These are phyloP conservation scores for Lasioglossum baleicum DNA, from an alignment of 1,140 invertebrate species.

Conservation along the genomic window DNA sequence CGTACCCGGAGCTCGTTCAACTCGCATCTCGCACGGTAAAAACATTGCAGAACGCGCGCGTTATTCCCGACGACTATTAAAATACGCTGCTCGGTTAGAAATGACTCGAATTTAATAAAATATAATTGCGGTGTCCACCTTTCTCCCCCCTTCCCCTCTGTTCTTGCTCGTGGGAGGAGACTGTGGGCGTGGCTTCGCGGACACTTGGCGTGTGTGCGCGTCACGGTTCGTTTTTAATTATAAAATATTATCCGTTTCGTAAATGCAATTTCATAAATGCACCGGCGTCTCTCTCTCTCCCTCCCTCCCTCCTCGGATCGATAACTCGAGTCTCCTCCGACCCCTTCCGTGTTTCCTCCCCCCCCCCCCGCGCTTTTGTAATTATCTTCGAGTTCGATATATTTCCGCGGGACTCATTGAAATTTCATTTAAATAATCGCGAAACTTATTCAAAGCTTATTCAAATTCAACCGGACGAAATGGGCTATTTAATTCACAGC, in stretches of 20 bases:
- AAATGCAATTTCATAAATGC: constrained; percentile 49
- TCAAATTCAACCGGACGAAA: constrained; percentile 45
- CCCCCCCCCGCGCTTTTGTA: constrained; percentile 17
- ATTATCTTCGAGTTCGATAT: constrained; percentile 45
- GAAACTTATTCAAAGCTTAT: constrained; percentile 46
- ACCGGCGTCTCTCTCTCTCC: constrained; percentile 1
- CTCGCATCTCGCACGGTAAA: not conserved
- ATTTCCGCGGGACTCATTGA: constrained; percentile 42
- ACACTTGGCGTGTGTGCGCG: constrained; percentile 2
- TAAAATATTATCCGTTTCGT: constrained; percentile 43
- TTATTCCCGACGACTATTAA: not conserved
- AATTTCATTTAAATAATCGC: constrained; percentile 50
- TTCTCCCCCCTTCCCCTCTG: not conserved
- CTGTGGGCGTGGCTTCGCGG: constrained; percentile 7
- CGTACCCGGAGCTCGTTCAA: not conserved
- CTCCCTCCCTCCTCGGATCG: constrained; percentile 23
- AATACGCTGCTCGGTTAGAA: not conserved
- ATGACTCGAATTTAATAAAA: not conserved
- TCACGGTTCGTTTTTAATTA: constrained; percentile 21
- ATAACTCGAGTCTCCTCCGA: constrained; percentile 13
- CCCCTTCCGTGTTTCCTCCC: not conserved
- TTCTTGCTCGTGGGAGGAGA: not conserved
- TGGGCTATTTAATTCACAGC: constrained; percentile 22
- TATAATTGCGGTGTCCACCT: not conserved
- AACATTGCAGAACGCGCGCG: not conserved